Base-by-base conservation (phyloP, 2,797 vertebrate genomes). In the Nasua narica region DNA sequence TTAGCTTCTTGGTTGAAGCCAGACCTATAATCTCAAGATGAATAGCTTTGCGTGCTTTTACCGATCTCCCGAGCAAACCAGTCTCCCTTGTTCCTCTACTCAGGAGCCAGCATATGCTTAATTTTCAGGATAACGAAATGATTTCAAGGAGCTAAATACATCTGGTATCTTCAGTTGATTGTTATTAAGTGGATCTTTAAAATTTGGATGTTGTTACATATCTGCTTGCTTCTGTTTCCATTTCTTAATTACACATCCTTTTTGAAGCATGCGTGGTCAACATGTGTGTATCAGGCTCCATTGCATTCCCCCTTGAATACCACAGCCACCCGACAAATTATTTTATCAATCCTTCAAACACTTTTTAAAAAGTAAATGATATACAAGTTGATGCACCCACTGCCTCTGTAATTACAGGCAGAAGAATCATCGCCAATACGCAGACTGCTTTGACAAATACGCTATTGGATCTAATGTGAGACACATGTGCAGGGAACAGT, bases 71-170 rank as follows among this genome's bases (percentile, higher is more conserved):
- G 15, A 83, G 91, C 62, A 98, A 97, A 94, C 52, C 43, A 25
- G 0, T 56, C 87, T 86, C 79, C 94, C 97, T 97, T 90, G n/a
- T 83, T 95, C 29, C 60, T 96, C n/a, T 5, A 32, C 40, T 96
- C 40, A 91, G 79, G 60, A 94, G 72, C 37, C 37, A 93, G 35
- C 93, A 91, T 97, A 96, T 96, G 96, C 87, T 97, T 98, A 98
- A 96, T 95, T 97, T 97, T 97, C 91, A 96, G 54, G 40, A 67
- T 94, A 98, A 98, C 96, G 87, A 97, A 98, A 96, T 96, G 70
- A 96, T 93, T 96, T 97, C 91, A 95, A 93, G 94, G 85, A 93
- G 60, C 95, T 96, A 96, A 97, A 94, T 90, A 90, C 70, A 32
- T 78, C 48, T 87, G 90, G 91, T 96, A 29, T 91, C 54, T 52